Evolutionary conservation across 2,113 vertebrate species (phyloP).

Genomic region (Parus major): DNA sequence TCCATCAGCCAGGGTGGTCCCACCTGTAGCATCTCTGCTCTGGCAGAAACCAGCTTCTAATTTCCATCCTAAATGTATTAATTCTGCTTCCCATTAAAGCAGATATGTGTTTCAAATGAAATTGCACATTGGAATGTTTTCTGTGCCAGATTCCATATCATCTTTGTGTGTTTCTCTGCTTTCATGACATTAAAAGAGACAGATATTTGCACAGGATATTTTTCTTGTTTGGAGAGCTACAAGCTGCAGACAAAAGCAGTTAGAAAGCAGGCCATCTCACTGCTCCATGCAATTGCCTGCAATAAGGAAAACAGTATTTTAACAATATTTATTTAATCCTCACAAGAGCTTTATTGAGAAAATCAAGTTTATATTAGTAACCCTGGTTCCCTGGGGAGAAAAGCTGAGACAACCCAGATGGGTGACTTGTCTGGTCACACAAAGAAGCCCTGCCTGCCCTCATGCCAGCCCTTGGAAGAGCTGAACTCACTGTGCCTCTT

Average conservation of each 20-base stretch:
- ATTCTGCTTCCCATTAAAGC: not conserved
- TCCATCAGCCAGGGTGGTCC: not conserved
- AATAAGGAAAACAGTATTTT: not conserved
- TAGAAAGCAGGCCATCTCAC: not conserved
- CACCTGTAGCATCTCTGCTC: not conserved
- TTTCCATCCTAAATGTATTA: slow-evolving; percentile 5
- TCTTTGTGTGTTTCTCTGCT: not conserved
- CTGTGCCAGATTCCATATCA: not conserved
- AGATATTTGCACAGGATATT: slow-evolving; percentile 13
- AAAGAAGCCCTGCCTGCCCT: not conserved
- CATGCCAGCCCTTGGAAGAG: fast-evolving
- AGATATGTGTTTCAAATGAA: not conserved
- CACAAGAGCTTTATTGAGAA: not conserved
- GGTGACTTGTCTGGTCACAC: not conserved
- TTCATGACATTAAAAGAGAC: not conserved
- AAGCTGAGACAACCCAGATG: not conserved
- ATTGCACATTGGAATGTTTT: slow-evolving; percentile 4
- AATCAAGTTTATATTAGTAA: not conserved
- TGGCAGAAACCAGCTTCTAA: not conserved
- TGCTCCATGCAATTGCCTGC: not conserved
- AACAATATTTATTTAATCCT: not conserved
- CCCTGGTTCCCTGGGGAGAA: not conserved
- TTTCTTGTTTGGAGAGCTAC: not conserved
- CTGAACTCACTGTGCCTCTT: not conserved
- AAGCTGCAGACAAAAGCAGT: slow-evolving; percentile 9